phyloP scores from a whole-genome alignment of 1,140 invertebrate species.

The Drosophila yakuba region DNA sequence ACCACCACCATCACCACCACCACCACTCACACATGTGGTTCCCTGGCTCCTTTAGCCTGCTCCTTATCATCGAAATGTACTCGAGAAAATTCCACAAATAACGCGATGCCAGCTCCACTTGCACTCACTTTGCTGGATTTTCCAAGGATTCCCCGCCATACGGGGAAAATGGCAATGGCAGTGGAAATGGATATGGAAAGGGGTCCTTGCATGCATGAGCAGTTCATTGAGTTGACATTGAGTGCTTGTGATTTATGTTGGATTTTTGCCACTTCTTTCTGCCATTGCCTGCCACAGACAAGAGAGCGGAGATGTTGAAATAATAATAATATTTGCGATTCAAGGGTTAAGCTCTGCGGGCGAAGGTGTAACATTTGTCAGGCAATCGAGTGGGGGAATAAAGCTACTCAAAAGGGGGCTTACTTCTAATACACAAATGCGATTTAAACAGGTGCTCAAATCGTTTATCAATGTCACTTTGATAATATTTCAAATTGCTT shows the following conservation, averaged over 20 bases:
- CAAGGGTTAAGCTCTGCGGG: conserved; percentile 6
- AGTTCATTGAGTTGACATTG: conserved; percentile 83
- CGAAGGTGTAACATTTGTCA: conserved; percentile 46
- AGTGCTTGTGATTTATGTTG: conserved; percentile 80
- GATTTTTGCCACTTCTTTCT: conserved; percentile 35
- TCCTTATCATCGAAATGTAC: conserved; percentile 81
- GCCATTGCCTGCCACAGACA: conserved; percentile 31
- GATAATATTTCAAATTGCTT: background rate
- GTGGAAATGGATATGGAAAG: background rate
- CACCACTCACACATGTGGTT: conserved; percentile 5
- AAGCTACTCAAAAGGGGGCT: background rate
- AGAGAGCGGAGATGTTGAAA: background rate
- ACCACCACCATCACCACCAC: background rate
- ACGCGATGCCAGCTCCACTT: conserved; percentile 71
- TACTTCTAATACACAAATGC: background rate
- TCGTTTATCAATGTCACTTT: conserved; percentile 1
- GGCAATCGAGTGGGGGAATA: background rate
- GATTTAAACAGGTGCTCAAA: background rate
- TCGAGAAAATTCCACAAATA: conserved; percentile 80
- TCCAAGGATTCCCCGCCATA: conserved; percentile 1
- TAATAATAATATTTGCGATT: background rate
- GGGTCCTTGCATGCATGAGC: conserved; percentile 58
- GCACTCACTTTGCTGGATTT: conserved; percentile 36
- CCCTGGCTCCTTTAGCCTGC: conserved; percentile 15
- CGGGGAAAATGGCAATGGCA: no score